phyloP scores from a whole-genome alignment of 2,888 invertebrate genomes.

The Schrankia costaestrigalis region DNA sequence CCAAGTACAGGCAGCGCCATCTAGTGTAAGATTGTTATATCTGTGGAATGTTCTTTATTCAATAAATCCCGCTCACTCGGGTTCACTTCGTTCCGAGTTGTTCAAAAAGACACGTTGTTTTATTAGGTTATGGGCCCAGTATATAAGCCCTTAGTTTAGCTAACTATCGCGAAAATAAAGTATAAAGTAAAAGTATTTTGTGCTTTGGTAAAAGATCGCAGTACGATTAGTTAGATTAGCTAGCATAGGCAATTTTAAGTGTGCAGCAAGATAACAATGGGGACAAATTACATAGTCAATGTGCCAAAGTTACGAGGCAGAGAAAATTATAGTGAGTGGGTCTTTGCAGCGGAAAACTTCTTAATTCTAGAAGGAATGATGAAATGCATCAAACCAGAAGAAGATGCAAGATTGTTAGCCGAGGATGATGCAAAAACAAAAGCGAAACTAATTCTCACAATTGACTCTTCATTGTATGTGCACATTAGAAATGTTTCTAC shows the following conservation, averaged over 20 bases:
- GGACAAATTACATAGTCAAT: not conserved
- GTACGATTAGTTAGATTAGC: not conserved
- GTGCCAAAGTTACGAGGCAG: constrained; percentile 3
- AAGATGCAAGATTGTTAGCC: constrained; percentile 9
- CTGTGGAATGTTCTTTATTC: no score
- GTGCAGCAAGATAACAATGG: constrained; percentile 1
- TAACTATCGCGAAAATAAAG: not conserved
- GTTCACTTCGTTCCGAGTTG: no score
- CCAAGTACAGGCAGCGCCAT: no score
- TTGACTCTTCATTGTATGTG: constrained; percentile 14
- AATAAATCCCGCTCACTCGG: no score
- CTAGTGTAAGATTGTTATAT: no score
- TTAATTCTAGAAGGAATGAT: constrained; percentile 6
- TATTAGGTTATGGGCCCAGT: constrained; percentile 1
- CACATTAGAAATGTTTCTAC: constrained; percentile 7
- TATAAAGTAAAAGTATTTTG: constrained; percentile 2
- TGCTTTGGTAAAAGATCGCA: constrained; percentile 1
- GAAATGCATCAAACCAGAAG: constrained; percentile 5
- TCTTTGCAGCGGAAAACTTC: constrained; percentile 9
- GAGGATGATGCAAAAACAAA: constrained; percentile 7
- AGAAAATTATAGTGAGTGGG: constrained; percentile 7
- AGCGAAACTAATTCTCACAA: constrained; percentile 18
- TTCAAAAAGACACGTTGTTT: no score
- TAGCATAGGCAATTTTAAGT: constrained; percentile 3
- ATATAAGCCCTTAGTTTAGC: no score